phyloP scores from a whole-genome alignment of 2,113 vertebrate genomes.

The Lathamus discolor region DNA sequence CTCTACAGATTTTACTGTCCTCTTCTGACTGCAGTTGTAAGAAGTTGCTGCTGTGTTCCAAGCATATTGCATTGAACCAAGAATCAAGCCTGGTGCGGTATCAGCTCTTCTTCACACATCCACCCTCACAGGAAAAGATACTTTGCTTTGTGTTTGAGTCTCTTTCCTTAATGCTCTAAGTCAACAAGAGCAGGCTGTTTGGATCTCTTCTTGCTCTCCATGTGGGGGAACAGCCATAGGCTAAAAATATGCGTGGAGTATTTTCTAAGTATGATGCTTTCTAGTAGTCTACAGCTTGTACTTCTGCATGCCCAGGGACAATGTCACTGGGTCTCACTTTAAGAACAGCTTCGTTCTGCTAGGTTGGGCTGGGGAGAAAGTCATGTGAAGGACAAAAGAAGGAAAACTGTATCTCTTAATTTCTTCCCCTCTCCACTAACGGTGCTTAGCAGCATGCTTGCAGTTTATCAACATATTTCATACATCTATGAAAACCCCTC shows the following conservation, averaged over 20 bases:
- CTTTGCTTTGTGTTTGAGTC: neutral
- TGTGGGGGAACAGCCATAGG: neutral
- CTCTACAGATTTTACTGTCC: neutral
- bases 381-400: neutral
- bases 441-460: neutral
- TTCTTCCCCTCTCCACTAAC: neutral
- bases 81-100: neutral
- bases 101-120: neutral
- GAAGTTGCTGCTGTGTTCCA: neutral
- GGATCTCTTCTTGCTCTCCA: neutral
- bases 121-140: neutral
- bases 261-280: neutral
- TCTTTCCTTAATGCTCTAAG: neutral
- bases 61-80: neutral
- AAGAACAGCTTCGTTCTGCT: neutral
- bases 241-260: neutral
- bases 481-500: neutral
- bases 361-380: neutral
- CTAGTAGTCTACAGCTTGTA: neutral
- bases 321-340: neutral
- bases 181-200: rapidly evolving
- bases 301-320: neutral
- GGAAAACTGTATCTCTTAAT: neutral
- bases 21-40: neutral
- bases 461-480: neutral